These are phyloP conservation scores for Cremastinae sp. DNA, from an alignment of 2,888 invertebrate species.

Conservation along the genomic window DNA sequence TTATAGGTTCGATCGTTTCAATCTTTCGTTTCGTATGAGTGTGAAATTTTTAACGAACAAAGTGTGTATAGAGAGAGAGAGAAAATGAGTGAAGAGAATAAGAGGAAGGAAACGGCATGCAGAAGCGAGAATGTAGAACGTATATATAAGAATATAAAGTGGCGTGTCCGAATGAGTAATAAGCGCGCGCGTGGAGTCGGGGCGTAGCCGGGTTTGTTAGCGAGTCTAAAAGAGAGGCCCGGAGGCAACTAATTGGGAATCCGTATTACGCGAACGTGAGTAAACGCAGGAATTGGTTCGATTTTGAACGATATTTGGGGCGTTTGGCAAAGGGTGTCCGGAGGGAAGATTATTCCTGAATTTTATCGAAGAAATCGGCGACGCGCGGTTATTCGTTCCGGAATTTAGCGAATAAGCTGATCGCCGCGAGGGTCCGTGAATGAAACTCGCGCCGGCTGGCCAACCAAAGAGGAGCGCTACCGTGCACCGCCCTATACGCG, in stretches of 20 bases:
- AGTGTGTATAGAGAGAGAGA: background rate
- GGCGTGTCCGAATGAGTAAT: conserved; percentile 78
- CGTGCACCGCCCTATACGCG: conserved; percentile 80
- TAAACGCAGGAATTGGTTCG: conserved; percentile 36
- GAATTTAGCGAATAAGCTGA: conserved; percentile 42
- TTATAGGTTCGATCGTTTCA: too few species aligned
- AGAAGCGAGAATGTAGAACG: conserved; percentile 32
- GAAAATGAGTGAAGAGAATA: background rate
- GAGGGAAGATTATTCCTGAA: too few species aligned
- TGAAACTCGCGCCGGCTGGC: conserved; percentile 69
- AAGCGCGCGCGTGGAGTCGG: conserved; percentile 74
- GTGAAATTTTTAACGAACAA: background rate
- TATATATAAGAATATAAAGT: conserved; percentile 73
- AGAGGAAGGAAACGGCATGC: conserved; percentile 26
- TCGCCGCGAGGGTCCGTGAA: conserved; percentile 40
- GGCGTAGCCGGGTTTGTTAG: conserved; percentile 78
- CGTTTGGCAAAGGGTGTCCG: too few species aligned
- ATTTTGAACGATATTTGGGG: too few species aligned
- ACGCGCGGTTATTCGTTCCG: conserved; percentile 45
- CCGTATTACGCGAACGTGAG: conserved; percentile 74
- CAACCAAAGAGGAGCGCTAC: conserved; percentile 79
- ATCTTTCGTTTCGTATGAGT: too few species aligned
- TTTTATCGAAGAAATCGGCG: too few species aligned
- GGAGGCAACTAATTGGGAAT: conserved; percentile 77
- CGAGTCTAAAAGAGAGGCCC: conserved; percentile 68